These are phyloP conservation scores for Forbesichthys papilliferus DNA, from an alignment of 2,113 vertebrate species.

Conservation along the genomic window DNA sequence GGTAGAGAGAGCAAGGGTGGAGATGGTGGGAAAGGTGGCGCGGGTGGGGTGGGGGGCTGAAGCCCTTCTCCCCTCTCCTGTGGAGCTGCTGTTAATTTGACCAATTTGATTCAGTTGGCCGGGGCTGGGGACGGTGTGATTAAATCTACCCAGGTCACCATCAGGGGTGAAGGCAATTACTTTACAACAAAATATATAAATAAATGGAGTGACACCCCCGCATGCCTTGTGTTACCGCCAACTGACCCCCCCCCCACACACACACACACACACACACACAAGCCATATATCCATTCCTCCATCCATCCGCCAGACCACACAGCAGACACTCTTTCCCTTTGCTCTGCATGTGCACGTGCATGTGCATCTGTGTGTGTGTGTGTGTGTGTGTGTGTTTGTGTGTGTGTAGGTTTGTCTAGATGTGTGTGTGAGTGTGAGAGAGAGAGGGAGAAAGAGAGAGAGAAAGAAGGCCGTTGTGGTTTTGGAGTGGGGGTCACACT, in stretches of 20 bases:
- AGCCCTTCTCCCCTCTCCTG: constrained; percentile 60
- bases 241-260: constrained; percentile 1
- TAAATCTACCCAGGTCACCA: constrained; percentile 80
- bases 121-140: constrained; percentile 72
- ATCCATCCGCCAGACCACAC: constrained; percentile 3
- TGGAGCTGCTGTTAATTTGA: constrained; percentile 74
- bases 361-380: constrained; percentile 37
- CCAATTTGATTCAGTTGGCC: constrained; percentile 78
- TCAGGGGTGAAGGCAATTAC: constrained; percentile 82
- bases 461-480: no score
- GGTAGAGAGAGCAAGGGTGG: not conserved
- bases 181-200: constrained; percentile 74
- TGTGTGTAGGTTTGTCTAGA: no score
- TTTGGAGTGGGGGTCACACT: no score
- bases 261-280: constrained; percentile 2
- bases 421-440: no score
- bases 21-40: not conserved
- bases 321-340: constrained; percentile 41
- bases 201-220: constrained; percentile 67
- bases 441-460: no score
- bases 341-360: not conserved
- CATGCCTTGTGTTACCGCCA: constrained; percentile 31
- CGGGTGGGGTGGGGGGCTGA: constrained; percentile 22
- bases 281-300: not conserved
- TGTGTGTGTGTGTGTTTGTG: constrained; percentile 69